phyloP scores from a whole-genome alignment of 1,140 invertebrate genomes.

The Ectropis grisescens region DNA sequence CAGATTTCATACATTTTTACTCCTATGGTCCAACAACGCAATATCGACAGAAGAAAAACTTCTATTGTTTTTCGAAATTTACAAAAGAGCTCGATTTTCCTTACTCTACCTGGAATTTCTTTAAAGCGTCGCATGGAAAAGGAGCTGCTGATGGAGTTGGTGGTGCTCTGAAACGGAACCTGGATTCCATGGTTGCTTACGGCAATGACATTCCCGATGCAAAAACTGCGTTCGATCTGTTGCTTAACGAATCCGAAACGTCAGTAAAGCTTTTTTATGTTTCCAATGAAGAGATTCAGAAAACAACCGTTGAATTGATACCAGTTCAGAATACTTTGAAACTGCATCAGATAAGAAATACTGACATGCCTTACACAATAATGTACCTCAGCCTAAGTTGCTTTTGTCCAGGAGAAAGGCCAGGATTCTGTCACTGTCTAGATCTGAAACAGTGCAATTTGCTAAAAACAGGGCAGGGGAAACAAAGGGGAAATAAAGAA shows the following conservation, averaged over 20 bases:
- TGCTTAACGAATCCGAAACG: neutral
- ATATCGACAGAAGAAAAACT: slow-evolving; percentile 12
- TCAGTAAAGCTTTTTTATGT: slow-evolving; percentile 4
- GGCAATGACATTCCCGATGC: neutral
- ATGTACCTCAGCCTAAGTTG: too few species aligned
- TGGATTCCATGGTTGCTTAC: neutral
- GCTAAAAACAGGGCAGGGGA: too few species aligned
- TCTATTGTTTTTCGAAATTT: slow-evolving; percentile 8
- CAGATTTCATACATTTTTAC: slow-evolving; percentile 4
- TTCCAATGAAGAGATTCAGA: neutral
- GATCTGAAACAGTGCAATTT: too few species aligned
- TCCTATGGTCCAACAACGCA: slow-evolving; percentile 7
- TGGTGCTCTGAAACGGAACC: slow-evolving; percentile 5
- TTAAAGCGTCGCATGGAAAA: slow-evolving; percentile 10
- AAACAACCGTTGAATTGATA: too few species aligned
- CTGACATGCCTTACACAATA: too few species aligned
- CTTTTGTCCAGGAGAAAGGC: too few species aligned
- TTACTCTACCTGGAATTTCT: slow-evolving; percentile 7
- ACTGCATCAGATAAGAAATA: too few species aligned
- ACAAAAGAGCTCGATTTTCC: slow-evolving; percentile 1
- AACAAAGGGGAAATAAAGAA: too few species aligned
- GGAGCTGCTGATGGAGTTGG: slow-evolving; percentile 12
- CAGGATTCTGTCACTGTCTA: too few species aligned
- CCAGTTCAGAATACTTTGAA: too few species aligned
- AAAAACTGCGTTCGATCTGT: neutral